These are phyloP conservation scores for Eubasilissa regina DNA, from an alignment of 1,140 invertebrate genomes.

Conservation along the genomic window DNA sequence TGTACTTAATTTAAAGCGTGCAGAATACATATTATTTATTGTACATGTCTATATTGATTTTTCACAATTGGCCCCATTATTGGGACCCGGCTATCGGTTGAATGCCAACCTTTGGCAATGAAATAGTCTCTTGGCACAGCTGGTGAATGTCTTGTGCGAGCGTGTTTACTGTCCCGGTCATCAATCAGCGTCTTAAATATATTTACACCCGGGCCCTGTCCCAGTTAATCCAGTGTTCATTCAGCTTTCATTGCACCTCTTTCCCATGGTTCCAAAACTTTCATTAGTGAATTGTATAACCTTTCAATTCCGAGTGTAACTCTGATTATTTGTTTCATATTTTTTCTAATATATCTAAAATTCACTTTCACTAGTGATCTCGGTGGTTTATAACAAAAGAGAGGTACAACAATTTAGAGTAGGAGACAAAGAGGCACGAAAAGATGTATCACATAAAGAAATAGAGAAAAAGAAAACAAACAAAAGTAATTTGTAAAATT, in stretches of 20 bases:
- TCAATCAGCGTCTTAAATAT: background rate
- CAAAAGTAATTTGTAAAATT: no score
- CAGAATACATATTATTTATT: background rate
- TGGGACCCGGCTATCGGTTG: background rate
- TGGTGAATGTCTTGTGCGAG: background rate
- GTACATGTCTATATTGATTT: background rate
- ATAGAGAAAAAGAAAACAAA: no score
- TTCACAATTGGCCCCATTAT: constrained; percentile 20
- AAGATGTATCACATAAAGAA: no score
- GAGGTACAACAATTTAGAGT: no score
- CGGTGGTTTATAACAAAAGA: no score
- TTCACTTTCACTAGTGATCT: no score
- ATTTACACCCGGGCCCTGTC: background rate
- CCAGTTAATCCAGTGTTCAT: constrained; percentile 20
- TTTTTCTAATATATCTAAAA: no score
- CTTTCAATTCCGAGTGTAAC: no score
- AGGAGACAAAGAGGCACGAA: no score
- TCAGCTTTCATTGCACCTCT: background rate
- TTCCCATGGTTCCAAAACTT: constrained; percentile 3
- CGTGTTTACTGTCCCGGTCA: background rate
- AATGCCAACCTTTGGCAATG: constrained; percentile 49
- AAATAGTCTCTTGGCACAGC: constrained; percentile 36
- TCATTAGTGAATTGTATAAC: no score
- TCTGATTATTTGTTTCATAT: no score
- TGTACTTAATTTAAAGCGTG: no score